These are phyloP conservation scores for Cecropterus lyciades DNA, from an alignment of 1,140 invertebrate species.

Conservation along the genomic window DNA sequence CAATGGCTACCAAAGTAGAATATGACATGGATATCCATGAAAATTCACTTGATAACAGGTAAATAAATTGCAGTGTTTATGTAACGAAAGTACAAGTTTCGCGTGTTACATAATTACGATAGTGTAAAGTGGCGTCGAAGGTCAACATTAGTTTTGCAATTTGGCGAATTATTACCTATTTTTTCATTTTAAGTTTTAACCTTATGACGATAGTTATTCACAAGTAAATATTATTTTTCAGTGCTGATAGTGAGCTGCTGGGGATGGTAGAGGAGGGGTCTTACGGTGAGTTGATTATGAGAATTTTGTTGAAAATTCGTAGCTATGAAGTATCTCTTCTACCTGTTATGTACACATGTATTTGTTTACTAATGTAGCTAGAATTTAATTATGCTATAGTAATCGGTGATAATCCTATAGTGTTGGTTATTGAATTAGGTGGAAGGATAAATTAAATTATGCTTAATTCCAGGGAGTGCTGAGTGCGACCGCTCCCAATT, in stretches of 20 bases:
- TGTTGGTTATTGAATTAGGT: conserved; percentile 60
- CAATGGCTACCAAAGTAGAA: conserved; percentile 76
- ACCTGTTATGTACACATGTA: conserved; percentile 11
- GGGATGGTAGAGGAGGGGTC: conserved; percentile 77
- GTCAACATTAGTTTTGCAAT: conserved; percentile 69
- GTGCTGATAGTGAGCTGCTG: conserved; percentile 78
- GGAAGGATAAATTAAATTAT: conserved; percentile 71
- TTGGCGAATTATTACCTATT: conserved; percentile 55
- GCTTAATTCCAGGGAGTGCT: conserved; percentile 60
- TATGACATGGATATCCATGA: conserved; percentile 77
- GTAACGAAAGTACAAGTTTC: conserved; percentile 32
- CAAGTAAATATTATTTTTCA: conserved; percentile 60
- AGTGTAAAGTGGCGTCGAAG: conserved; percentile 55
- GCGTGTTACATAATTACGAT: conserved; percentile 72
- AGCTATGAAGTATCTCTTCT: too few relatives aligned
- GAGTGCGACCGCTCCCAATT: conserved; percentile 62
- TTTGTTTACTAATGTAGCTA: conserved; percentile 38
- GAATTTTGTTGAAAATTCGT: not conserved
- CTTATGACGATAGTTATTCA: conserved; percentile 26
- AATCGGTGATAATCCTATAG: conserved; percentile 30
- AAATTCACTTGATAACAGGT: conserved; percentile 81
- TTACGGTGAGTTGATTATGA: conserved; percentile 60
- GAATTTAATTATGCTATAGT: conserved; percentile 56
- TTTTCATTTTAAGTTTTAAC: conserved; percentile 36
- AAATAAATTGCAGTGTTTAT: conserved; percentile 46